Base-by-base conservation (phyloP, 1,140 invertebrate species). In the Bombus haemorrhoidalis region DNA sequence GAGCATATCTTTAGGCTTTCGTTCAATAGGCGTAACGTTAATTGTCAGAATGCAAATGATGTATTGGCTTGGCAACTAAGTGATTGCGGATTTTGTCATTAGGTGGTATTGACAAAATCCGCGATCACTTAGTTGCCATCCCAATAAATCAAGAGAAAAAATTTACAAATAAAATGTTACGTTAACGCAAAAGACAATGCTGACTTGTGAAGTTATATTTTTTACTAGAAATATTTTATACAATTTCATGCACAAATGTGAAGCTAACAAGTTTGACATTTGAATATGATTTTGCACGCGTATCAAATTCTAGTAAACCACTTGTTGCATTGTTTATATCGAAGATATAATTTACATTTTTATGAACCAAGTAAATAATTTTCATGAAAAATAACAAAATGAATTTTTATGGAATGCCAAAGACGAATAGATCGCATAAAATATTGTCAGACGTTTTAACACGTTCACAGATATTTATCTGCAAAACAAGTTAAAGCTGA, bases 291-390 rank as follows among this genome's bases (percentile, higher is more conserved):
- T 47, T 78, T 57, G 10, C 9, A 25, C 37, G 5, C 32, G 32
- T 37, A 76, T 69, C 34, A 71, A 71, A 39, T 53, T 64, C 18
- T n/a, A 18, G 15, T 13, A 32, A 57, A 57, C 78, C 66, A 81
- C 78, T 41, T 81, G 78, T 81, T 78, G 76, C 59, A 25, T 39
- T 81, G 34, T 81, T 71, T 80, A 15, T 12, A 22, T 9, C 4
- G 34, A 53, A 13, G 12, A 6, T 28, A 8, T n/a, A 5, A 64
- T 62, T 22, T 41, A 37, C 28, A 18, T 25, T 2, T 39, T n/a
- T 25, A 13, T 1, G 0, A 37, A 18, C 0, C 2, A 47, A 66
- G 37, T 10, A 68, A 47, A 68, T 2, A 72, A n/a, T 43, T 39
- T 39, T 28, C 18, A 18, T 28, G 25, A 28, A 39, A 39, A 34